Evolutionary conservation across 2,113 vertebrate species (phyloP).

Genomic region (Charina bottae): DNA sequence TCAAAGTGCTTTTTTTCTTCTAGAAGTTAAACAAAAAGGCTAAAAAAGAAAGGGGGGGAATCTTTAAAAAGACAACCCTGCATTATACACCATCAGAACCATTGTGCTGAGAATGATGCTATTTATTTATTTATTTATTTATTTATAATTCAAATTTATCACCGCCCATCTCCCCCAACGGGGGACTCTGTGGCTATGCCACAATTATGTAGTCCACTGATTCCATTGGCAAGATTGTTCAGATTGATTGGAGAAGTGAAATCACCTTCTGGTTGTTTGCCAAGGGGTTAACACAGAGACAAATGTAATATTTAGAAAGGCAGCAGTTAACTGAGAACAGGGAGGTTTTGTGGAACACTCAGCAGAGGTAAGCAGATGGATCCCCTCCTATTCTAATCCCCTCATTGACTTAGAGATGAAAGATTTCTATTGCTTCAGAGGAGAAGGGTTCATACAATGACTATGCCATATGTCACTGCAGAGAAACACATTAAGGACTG

Average conservation of each 20-base stretch:
- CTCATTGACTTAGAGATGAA: slow-evolving; percentile 44
- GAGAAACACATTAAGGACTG: slow-evolving; percentile 47
- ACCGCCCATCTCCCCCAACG: too few species aligned
- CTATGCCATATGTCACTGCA: slow-evolving; percentile 63
- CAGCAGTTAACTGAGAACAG: slow-evolving; percentile 56
- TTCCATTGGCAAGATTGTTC: slow-evolving; percentile 53
- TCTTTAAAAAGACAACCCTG: slow-evolving; percentile 51
- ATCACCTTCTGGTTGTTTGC: slow-evolving; percentile 53
- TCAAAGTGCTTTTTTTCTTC: slow-evolving; percentile 52
- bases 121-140: too few species aligned
- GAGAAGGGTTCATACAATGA: slow-evolving; percentile 60
- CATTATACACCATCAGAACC: slow-evolving; percentile 42
- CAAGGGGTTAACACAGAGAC: slow-evolving; percentile 3
- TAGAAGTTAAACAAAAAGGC: slow-evolving; percentile 40
- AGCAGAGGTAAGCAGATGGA: slow-evolving; percentile 68
- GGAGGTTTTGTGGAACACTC: slow-evolving; percentile 44
- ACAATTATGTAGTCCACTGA: slow-evolving; percentile 61
- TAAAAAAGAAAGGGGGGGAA: slow-evolving; percentile 43
- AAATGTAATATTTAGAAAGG: slow-evolving; percentile 40
- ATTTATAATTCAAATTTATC: too few species aligned
- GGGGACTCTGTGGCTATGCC: too few species aligned
- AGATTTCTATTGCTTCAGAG: slow-evolving; percentile 56
- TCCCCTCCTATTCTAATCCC: slow-evolving; percentile 39
- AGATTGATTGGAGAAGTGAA: slow-evolving; percentile 55
- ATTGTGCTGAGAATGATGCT: slow-evolving; percentile 54